These are phyloP conservation scores for Encarsia formosa DNA, from an alignment of 2,888 invertebrate species.

Conservation along the genomic window DNA sequence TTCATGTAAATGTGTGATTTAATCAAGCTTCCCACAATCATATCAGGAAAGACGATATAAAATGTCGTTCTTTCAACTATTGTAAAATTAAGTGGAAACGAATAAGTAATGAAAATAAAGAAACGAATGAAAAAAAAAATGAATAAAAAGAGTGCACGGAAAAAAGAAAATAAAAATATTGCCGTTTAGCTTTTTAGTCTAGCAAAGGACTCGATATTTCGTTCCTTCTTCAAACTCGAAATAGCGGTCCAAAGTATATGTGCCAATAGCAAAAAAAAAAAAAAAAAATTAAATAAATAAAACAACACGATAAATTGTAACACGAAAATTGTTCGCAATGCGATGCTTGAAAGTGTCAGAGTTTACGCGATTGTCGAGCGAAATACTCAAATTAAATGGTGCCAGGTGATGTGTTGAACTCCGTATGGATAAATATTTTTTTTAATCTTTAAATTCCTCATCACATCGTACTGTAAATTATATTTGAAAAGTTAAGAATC, in stretches of 20 bases:
- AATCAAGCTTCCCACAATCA: slow-evolving; percentile 17
- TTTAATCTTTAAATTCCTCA: slow-evolving; percentile 31
- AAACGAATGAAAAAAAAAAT: background rate
- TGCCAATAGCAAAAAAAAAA: slow-evolving; percentile 42
- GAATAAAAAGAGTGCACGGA: background rate
- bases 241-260: slow-evolving; percentile 47
- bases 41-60: slow-evolving; percentile 7
- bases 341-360: no score
- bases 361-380: no score
- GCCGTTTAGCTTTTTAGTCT: slow-evolving; percentile 21
- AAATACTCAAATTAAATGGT: slow-evolving; percentile 3
- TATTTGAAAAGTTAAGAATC: no score
- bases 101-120: background rate
- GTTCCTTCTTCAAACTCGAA: slow-evolving; percentile 28
- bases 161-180: slow-evolving; percentile 11
- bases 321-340: background rate
- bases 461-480: slow-evolving; percentile 17
- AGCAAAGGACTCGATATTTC: slow-evolving; percentile 18
- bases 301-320: slow-evolving; percentile 14
- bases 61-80: no score
- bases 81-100: no score
- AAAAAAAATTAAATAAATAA: slow-evolving; percentile 28
- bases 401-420: slow-evolving; percentile 17
- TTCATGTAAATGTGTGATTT: background rate
- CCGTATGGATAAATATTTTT: slow-evolving; percentile 38